Percentiles rank a stretch among this genome's conserved stretches.
Conservation (phyloP, 2,888 invertebrate species). For the Apotomis betuletana region DNA sequence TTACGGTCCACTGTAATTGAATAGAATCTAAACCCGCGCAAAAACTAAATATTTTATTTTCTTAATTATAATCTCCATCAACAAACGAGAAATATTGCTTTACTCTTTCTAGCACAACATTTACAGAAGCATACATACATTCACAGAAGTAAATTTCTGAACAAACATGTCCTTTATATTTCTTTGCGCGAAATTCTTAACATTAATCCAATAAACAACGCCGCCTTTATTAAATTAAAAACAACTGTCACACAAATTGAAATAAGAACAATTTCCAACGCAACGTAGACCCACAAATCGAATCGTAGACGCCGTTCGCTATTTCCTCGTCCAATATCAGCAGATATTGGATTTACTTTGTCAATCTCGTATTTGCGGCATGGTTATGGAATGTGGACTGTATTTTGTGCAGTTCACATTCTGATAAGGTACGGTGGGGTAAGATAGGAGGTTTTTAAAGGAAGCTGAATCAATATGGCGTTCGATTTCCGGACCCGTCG, state of each 20-base stretch:
- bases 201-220: neutral
- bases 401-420: neutral
- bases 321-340: conserved; percentile 74
- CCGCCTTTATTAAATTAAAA: conserved; percentile 3
- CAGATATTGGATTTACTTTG: neutral
- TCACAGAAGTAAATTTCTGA: no score
- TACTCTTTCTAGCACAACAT: no score
- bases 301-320: conserved; percentile 54
- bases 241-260: conserved; percentile 13
- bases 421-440: neutral
- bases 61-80: no score
- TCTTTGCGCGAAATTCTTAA: neutral
- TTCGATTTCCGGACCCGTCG: conserved; percentile 77
- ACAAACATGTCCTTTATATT: no score
- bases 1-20: no score
- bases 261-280: conserved; percentile 31
- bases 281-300: conserved; percentile 50
- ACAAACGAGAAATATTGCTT: no score
- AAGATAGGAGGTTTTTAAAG: conserved; percentile 16
- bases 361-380: conserved; percentile 9
- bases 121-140: no score
- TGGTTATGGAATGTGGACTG: neutral
- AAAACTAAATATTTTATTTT: no score
- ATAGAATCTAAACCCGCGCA: no score
- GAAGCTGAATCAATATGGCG: conserved; percentile 61